Evolutionary conservation across 2,113 vertebrate species (phyloP), one percentile per base, ranked within the genome.

Genomic region (Oreotrochilus melanogaster): DNA sequence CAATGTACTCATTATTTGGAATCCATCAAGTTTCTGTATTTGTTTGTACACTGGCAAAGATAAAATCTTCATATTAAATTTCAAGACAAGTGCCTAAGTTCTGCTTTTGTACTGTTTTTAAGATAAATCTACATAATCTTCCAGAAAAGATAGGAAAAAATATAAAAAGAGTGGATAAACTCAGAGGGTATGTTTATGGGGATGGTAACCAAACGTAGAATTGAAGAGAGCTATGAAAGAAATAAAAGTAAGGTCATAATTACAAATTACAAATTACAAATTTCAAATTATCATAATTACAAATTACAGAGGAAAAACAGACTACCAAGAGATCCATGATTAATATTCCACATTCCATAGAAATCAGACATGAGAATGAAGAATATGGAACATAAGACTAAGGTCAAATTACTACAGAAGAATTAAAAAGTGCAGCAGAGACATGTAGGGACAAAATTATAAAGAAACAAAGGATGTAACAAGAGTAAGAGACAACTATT

Each of bases 61-160:
- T 70, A 87, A 94, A 86, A 84, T 69, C 2, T 67, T 25, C 22
- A n/a, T 75, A 87, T 88, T 81, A 92, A 90, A 92, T 85, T 95
- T 70, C 45, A 92, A 92, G 79, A 80, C 58, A 92, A 89, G 11
- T 4, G 10, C 15, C 78, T 78, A 87, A 75, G 12, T 87, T 92
- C 45, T 37, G 18, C 67, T 84, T 92, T 94, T 21, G 33, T 72
- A 30, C 22, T 88, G 18, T 80, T 93, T 83, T 39, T 39, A 39
- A 39, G 35, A 39, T 21, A 86, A 66, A 61, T 50, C 51, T 78
- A 43, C 11, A 6, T 75, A 83, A 74, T 85, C 27, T 86, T 89
- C 27, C 30, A 64, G 78, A 95, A 93, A 30, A 37, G 50, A 47
- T 6, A 39, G 67, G 14, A 71, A 14, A 82, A 67, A 25, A 10